A percentile compares a stretch with the other conserved stretches of the same genome.
These are phyloP conservation scores for Drosophila ficusphila DNA, from an alignment of 1,140 invertebrate genomes.

Conservation along the genomic window DNA sequence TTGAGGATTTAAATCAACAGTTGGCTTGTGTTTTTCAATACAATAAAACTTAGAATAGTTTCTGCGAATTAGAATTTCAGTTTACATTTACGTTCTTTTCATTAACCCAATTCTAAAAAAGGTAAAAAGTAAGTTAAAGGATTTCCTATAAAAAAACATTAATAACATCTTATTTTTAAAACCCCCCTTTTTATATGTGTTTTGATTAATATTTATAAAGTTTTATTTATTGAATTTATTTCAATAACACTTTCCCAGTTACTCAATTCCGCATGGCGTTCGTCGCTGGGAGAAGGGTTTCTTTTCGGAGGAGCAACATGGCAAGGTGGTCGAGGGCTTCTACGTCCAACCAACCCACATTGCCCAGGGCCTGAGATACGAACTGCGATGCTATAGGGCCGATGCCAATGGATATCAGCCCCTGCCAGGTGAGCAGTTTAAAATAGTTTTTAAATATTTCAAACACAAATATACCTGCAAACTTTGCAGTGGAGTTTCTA, in stretches of 20 bases:
- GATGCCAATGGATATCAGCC: slow-evolving; percentile 61
- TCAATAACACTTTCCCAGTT: slow-evolving; percentile 17
- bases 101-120: too few species aligned
- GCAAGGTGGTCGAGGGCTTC: slow-evolving; percentile 62
- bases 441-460: too few species aligned
- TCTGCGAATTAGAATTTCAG: too few species aligned
- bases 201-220: too few species aligned
- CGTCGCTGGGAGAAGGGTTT: slow-evolving; percentile 67
- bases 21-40: too few species aligned
- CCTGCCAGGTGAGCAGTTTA: slow-evolving; percentile 25
- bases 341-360: slow-evolving; percentile 54
- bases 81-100: too few species aligned
- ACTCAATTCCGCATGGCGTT: slow-evolving; percentile 62
- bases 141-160: too few species aligned
- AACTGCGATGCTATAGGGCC: slow-evolving; percentile 64
- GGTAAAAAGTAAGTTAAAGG: too few species aligned
- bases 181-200: too few species aligned
- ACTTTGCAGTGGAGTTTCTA: slow-evolving; percentile 56
- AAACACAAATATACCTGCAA: background rate
- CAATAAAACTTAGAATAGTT: too few species aligned
- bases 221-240: background rate
- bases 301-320: slow-evolving; percentile 32
- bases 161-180: too few species aligned
- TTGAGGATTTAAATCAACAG: too few species aligned
- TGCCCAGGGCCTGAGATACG: slow-evolving; percentile 28